These are phyloP conservation scores for Pomacea maculata DNA, from an alignment of 1,140 invertebrate genomes.

Conservation along the genomic window DNA sequence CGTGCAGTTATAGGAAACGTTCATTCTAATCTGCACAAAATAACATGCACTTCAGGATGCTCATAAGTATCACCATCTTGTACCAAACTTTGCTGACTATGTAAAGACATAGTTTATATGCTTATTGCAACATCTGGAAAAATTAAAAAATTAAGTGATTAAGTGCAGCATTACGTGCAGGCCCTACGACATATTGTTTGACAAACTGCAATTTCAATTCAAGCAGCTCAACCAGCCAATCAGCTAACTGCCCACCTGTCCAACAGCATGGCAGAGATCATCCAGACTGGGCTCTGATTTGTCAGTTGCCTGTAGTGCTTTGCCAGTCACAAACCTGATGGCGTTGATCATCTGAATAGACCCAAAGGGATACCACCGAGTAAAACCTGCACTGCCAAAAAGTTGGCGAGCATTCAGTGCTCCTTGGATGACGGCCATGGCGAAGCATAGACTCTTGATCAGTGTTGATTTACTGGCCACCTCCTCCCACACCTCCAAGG, in stretches of 20 bases:
- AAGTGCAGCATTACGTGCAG: no score
- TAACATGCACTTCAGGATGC: no score
- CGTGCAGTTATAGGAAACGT: no score
- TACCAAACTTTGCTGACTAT: no score
- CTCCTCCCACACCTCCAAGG: constrained; percentile 36
- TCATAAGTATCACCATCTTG: no score
- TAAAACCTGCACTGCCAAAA: constrained; percentile 57
- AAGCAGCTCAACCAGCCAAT: neutral
- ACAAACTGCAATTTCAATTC: no score
- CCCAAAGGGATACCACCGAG: constrained; percentile 58
- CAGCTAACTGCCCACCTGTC: constrained; percentile 35
- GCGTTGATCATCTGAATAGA: constrained; percentile 49
- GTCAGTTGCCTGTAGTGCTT: constrained; percentile 34
- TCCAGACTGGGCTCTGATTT: constrained; percentile 46
- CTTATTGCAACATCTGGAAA: no score
- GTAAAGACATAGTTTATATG: no score
- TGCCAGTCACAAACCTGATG: constrained; percentile 43
- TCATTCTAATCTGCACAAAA: no score
- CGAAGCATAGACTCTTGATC: constrained; percentile 43
- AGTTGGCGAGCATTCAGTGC: constrained; percentile 52
- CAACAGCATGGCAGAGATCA: constrained; percentile 42
- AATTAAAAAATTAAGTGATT: no score
- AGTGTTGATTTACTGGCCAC: constrained; percentile 37
- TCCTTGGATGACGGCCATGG: constrained; percentile 53
- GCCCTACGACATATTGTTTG: no score